Conservation (phyloP, 2,113 vertebrate species). For the Rhegmatorhina hoffmannsi region DNA sequence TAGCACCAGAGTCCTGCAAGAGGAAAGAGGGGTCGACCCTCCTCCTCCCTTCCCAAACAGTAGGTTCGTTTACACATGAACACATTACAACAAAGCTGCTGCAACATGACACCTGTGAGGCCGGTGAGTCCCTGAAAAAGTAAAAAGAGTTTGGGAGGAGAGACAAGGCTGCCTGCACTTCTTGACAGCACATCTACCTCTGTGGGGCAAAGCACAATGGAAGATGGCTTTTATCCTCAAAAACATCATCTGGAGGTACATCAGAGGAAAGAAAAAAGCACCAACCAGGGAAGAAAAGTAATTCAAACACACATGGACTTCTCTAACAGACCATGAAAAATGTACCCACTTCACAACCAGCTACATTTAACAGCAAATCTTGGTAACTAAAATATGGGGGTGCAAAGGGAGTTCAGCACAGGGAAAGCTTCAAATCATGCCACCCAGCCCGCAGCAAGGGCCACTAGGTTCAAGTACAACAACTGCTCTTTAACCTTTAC, state of each 20-base stretch:
- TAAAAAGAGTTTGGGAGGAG: not conserved
- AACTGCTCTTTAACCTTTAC: not conserved
- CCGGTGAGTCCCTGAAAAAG: rapidly evolving
- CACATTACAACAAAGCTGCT: not conserved
- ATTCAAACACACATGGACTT: not conserved
- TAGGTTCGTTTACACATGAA: too few species aligned
- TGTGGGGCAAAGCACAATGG: not conserved
- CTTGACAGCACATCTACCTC: not conserved
- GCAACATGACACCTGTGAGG: rapidly evolving
- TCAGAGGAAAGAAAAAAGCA: not conserved
- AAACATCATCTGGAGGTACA: not conserved
- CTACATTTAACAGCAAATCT: not conserved
- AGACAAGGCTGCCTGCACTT: not conserved
- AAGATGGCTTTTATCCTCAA: not conserved
- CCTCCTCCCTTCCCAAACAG: not conserved
- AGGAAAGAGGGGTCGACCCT: not conserved
- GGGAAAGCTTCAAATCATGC: not conserved
- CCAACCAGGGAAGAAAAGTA: not conserved
- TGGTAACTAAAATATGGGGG: not conserved
- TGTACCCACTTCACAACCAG: not conserved
- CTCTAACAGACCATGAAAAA: not conserved
- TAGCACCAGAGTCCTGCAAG: not conserved
- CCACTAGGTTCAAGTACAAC: not conserved
- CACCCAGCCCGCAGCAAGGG: not conserved
- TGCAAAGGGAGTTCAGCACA: not conserved